phyloP scores from a whole-genome alignment of 2,888 invertebrate genomes.

The Pemphredon lugubris region DNA sequence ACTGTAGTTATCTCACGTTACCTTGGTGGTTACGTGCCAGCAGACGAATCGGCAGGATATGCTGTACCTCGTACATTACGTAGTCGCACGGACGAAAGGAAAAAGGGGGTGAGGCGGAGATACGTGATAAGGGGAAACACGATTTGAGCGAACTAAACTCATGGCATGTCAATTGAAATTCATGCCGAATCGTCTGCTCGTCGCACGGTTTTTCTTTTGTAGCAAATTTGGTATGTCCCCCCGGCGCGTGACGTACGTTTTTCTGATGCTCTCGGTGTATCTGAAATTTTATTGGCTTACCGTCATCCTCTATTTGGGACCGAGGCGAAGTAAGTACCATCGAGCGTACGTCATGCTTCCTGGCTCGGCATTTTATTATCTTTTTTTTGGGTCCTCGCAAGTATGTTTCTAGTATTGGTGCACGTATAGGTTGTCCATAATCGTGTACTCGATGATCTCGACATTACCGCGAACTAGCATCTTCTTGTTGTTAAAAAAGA shows the following conservation, averaged over 20 bases:
- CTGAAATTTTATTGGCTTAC: not conserved
- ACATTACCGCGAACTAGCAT: too few species aligned
- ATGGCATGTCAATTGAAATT: too few species aligned
- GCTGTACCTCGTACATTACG: too few species aligned
- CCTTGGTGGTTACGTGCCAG: conserved; percentile 31
- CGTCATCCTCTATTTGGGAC: not conserved
- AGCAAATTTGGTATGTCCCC: not conserved
- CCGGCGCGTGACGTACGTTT: conserved; percentile 30
- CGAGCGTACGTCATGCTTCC: conserved; percentile 42
- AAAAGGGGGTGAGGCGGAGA: too few species aligned
- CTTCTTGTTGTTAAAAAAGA: too few species aligned
- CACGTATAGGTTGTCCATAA: conserved; percentile 45
- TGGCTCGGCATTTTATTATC: conserved; percentile 36
- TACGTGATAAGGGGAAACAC: too few species aligned
- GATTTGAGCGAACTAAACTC: too few species aligned
- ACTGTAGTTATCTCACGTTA: too few species aligned
- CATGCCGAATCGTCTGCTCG: conserved; percentile 28
- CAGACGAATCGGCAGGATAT: conserved; percentile 44
- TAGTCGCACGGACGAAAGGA: too few species aligned
- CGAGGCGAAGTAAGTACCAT: conserved; percentile 21
- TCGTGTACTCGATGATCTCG: not conserved
- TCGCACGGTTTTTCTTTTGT: conserved; percentile 6
- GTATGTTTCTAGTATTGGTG: conserved; percentile 38
- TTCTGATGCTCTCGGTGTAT: not conserved
- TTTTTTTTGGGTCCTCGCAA: conserved; percentile 49